Conservation (phyloP, 2,797 vertebrate species). For the Melanotaenia nigrans region DNA sequence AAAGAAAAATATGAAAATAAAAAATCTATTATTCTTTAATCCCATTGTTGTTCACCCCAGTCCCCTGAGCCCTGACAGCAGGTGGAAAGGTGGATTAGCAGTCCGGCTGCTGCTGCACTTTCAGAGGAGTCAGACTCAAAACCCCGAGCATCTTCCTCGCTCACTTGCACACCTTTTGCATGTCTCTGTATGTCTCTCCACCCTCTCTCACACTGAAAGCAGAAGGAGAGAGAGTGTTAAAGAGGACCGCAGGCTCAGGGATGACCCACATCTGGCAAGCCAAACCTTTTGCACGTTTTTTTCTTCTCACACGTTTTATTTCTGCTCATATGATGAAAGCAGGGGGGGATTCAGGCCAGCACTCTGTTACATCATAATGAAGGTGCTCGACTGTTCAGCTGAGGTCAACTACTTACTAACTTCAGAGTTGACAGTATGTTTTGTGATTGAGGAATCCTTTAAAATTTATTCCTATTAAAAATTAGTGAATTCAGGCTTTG, state of each 20-base stretch:
- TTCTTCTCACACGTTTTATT: constrained; percentile 16
- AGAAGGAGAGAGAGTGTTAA: constrained; percentile 14
- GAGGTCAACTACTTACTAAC: constrained; percentile 4
- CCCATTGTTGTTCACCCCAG: constrained; percentile 68
- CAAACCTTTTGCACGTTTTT: constrained; percentile 31
- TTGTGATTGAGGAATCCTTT: not conserved
- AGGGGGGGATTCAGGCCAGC: constrained; percentile 28
- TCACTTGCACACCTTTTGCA: not conserved
- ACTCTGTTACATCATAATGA: constrained; percentile 25
- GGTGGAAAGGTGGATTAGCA: constrained; percentile 63
- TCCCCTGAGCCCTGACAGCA: constrained; percentile 46
- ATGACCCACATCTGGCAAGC: constrained; percentile 62
- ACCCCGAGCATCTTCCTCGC: not conserved
- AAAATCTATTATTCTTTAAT: constrained; percentile 70
- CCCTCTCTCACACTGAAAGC: constrained; percentile 6
- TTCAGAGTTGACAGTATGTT: constrained; percentile 5
- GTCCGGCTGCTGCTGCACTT: constrained; percentile 60
- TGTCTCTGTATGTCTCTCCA: constrained; percentile 8
- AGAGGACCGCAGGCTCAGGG: constrained; percentile 34
- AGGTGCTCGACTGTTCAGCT: constrained; percentile 2
- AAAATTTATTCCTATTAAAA: not conserved
- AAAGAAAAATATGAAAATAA: constrained; percentile 13
- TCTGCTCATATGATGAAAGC: constrained; percentile 29
- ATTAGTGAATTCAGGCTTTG: not conserved
- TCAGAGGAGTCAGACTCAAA: constrained; percentile 43